Conservation (phyloP, 2,888 invertebrate species). For the Troglohyphantes excavatus region DNA sequence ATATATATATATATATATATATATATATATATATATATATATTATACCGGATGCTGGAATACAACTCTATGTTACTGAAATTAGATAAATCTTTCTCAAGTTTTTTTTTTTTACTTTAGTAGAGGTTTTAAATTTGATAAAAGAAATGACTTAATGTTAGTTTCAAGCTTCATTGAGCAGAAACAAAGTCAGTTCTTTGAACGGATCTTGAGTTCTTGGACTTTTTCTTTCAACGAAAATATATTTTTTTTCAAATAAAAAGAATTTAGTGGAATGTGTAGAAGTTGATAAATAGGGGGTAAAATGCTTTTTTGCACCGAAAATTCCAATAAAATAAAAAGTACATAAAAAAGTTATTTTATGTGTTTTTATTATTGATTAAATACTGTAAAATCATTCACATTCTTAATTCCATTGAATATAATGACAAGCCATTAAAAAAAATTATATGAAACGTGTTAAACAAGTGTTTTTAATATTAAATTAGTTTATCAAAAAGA, state of each 20-base stretch:
- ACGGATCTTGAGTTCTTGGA: neutral
- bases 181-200: neutral
- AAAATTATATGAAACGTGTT: too few species aligned
- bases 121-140: neutral
- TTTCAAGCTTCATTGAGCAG: conserved; percentile 5
- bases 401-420: too few species aligned
- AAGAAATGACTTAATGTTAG: neutral
- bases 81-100: neutral
- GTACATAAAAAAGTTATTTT: neutral
- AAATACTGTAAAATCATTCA: too few species aligned
- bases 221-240: neutral
- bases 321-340: neutral
- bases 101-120: neutral
- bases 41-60: too few species aligned
- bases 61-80: too few species aligned
- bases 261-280: neutral
- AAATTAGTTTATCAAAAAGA: too few species aligned
- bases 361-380: neutral
- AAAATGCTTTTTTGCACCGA: neutral
- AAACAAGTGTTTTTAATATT: too few species aligned
- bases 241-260: neutral
- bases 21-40: too few species aligned
- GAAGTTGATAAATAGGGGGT: neutral
- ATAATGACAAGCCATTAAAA: too few species aligned
- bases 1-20: too few species aligned